These are phyloP conservation scores for Agrypnia vestita DNA, from an alignment of 1,140 invertebrate genomes.

Conservation along the genomic window DNA sequence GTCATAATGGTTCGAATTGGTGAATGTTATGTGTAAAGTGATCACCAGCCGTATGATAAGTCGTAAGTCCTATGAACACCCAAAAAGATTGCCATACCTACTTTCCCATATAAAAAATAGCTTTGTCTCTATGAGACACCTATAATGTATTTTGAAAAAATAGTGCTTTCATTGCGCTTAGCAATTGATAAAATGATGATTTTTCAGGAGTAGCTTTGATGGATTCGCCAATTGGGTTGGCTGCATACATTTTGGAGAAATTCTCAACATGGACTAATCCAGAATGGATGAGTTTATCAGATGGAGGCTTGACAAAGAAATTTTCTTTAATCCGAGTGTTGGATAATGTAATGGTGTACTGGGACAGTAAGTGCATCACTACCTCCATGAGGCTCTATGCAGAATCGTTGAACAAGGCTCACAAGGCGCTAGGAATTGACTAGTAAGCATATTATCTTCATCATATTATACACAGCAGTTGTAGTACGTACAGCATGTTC, in stretches of 20 bases:
- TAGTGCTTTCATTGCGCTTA: too few relatives aligned
- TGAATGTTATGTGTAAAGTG: too few relatives aligned
- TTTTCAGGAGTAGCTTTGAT: conserved; percentile 73
- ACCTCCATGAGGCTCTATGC: conserved; percentile 80
- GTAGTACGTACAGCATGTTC: too few relatives aligned
- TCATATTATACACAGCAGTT: background rate
- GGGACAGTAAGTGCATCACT: conserved; percentile 80
- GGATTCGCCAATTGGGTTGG: conserved; percentile 79
- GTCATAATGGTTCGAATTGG: too few relatives aligned
- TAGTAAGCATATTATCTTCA: conserved; percentile 64
- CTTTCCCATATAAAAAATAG: too few relatives aligned
- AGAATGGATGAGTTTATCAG: conserved; percentile 63
- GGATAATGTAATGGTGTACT: conserved; percentile 87
- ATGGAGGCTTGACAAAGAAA: conserved; percentile 76
- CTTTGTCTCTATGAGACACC: too few relatives aligned
- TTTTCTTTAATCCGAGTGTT: conserved; percentile 78
- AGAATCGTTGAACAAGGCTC: conserved; percentile 70
- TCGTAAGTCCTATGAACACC: too few relatives aligned
- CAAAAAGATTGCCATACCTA: too few relatives aligned
- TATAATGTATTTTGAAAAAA: too few relatives aligned
- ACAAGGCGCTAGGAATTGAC: conserved; percentile 63
- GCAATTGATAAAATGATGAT: background rate
- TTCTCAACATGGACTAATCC: conserved; percentile 79
- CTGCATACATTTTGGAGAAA: conserved; percentile 84
- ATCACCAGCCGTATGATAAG: too few relatives aligned